These are phyloP conservation scores for Melanerpes aurifrons DNA, from an alignment of 2,113 vertebrate species.

Conservation along the genomic window DNA sequence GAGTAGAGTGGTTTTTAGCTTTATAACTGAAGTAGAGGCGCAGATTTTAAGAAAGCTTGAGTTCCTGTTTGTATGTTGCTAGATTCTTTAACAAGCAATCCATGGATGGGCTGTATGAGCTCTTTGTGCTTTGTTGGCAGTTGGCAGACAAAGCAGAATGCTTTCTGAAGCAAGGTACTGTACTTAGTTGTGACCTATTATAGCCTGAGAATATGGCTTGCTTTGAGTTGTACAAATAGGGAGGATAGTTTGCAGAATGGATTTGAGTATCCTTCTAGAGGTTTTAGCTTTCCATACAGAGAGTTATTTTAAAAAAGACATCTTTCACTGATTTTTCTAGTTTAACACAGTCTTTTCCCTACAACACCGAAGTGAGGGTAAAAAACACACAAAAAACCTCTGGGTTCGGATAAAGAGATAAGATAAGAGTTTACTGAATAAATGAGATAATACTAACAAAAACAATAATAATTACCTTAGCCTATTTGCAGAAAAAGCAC, in stretches of 20 bases:
- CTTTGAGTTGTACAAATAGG: slow-evolving; percentile 74
- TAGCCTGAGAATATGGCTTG: slow-evolving; percentile 66
- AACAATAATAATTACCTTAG: too few relatives aligned
- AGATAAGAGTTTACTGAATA: too few relatives aligned
- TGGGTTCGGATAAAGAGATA: too few relatives aligned
- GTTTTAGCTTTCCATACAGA: slow-evolving; percentile 60
- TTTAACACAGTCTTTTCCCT: too few relatives aligned
- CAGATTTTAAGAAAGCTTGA: slow-evolving; percentile 27
- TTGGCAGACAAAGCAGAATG: slow-evolving; percentile 74
- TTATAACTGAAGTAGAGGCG: slow-evolving; percentile 43
- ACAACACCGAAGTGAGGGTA: too few relatives aligned
- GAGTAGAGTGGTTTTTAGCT: slow-evolving; percentile 35
- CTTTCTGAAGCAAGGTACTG: slow-evolving; percentile 75
- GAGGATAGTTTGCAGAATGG: slow-evolving; percentile 73
- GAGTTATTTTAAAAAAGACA: background rate
- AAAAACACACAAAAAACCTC: too few relatives aligned
- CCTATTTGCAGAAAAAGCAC: too few relatives aligned
- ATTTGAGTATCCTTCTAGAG: slow-evolving; percentile 67
- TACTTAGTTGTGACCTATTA: slow-evolving; percentile 79
- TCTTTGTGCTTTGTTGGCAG: slow-evolving; percentile 76
- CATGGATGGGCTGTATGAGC: slow-evolving; percentile 52
- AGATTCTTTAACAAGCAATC: slow-evolving; percentile 60
- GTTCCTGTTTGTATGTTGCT: slow-evolving; percentile 63
- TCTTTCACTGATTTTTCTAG: background rate
- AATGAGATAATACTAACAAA: too few relatives aligned